Evolutionary conservation across 2,888 invertebrate species (phyloP), one percentile per base, ranked within the genome.

Genomic region (Parthenolecanium corni): DNA sequence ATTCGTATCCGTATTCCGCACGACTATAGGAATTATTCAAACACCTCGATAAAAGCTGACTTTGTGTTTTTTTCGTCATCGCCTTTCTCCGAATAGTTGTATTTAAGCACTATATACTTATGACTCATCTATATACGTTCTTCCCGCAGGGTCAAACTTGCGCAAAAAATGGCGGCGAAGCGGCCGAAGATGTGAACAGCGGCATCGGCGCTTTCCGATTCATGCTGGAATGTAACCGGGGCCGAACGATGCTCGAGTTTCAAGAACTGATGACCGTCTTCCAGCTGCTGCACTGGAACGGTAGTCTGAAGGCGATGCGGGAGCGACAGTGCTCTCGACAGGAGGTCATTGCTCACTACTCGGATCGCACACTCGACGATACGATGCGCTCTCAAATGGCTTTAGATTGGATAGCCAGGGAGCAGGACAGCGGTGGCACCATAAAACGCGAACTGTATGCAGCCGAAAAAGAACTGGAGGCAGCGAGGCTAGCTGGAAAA

Each of bases 201-300:
- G 93, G 93, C 12, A 80, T 82, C 65, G 81, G 80, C 14, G 82
- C 82, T 24, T 82, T 82, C 71, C 77, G 81, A 65, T 81, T 81
- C 70, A 82, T 82, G 82, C 72, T 82, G 67, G 81, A 82, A 69
- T 77, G 80, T 64, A 81, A 81, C 72, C 78, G 77, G 66, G 80
- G 81, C 0, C 83, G 91, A 67, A 92, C 93, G 58, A 93, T 94
- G 93, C 78, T 94, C 67, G 93, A 94, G 75, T 94, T 93, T 78
- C 93, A 94, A 75, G 93, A 94, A 74, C 77, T 94, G 71, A 94
- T 94, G 94, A 94, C 93, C n/a, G 93, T 94, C 52, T 94, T 94
- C 76, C 93, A 94, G 76, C 78, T 94, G 68, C 79, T 94, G 58
- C 94, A 94, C 76, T 94, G 94, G 94, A 94, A 94, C 74, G 94